Evolutionary conservation across 2,888 invertebrate species (phyloP).

Genomic region (Tyria jacobaeae): DNA sequence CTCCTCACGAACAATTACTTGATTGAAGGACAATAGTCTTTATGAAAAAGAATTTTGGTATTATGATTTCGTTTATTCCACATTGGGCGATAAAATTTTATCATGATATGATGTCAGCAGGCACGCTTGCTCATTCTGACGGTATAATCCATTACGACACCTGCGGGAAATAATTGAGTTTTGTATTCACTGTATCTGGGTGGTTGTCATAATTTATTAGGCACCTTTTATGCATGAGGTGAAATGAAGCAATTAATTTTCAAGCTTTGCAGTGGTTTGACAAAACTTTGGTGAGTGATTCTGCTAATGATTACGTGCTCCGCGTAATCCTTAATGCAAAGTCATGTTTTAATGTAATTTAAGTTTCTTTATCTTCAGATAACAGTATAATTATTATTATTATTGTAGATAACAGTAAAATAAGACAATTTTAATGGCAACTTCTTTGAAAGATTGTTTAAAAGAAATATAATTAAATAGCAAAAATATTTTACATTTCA

Average conservation of each 20-base stretch:
- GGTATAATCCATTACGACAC: slow-evolving; percentile 10
- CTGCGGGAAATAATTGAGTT: slow-evolving; percentile 9
- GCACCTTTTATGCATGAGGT: slow-evolving; percentile 1
- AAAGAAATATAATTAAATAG: too few relatives aligned
- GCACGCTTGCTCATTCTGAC: background rate
- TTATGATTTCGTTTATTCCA: slow-evolving; percentile 1
- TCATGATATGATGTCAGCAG: background rate
- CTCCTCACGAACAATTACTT: too few relatives aligned
- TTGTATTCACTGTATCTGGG: slow-evolving; percentile 2
- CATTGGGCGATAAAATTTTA: background rate
- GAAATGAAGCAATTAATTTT: slow-evolving; percentile 2
- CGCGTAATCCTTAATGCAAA: too few relatives aligned
- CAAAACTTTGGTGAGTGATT: background rate
- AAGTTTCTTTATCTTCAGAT: too few relatives aligned
- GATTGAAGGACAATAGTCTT: background rate
- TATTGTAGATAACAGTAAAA: too few relatives aligned
- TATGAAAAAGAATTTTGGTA: background rate
- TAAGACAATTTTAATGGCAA: too few relatives aligned
- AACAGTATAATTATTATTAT: too few relatives aligned
- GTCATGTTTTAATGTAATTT: too few relatives aligned
- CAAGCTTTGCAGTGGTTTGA: background rate
- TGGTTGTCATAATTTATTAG: slow-evolving; percentile 1
- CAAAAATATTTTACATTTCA: too few relatives aligned
- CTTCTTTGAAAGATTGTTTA: too few relatives aligned
- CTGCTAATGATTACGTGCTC: background rate